Conservation (phyloP, 2,888 invertebrate genomes). For the Hypolimnas misippus region DNA sequence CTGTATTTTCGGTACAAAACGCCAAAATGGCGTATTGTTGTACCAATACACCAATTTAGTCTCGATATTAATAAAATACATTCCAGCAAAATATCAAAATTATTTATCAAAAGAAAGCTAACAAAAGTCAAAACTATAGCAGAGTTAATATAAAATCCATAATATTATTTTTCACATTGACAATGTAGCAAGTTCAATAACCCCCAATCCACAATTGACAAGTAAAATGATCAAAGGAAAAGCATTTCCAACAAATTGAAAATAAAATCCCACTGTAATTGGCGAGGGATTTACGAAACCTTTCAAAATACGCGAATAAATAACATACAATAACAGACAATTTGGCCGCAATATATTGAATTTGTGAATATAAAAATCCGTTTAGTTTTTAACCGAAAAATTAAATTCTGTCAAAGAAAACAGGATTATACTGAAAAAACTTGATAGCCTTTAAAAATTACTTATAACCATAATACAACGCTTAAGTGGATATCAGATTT, state of each 20-base stretch:
- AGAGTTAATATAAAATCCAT: neutral
- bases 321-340: neutral
- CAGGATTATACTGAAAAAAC: neutral
- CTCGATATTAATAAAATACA: no score
- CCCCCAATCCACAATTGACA: neutral
- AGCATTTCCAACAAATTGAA: conserved; percentile 3
- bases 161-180: neutral
- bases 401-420: neutral
- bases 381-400: neutral
- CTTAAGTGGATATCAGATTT: no score
- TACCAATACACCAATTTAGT: no score
- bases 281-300: conserved; percentile 17
- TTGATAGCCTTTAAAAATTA: no score
- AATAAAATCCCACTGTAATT: conserved; percentile 11
- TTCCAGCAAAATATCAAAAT: no score
- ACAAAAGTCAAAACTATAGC: no score
- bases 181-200: neutral
- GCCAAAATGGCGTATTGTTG: no score
- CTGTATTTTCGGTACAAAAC: no score
- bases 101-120: no score
- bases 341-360: neutral
- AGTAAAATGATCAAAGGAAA: conserved; percentile 17
- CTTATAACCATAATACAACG: no score
- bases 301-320: conserved; percentile 3
- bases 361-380: neutral